Evolutionary conservation across 1,140 invertebrate genomes (phyloP), one percentile per base, ranked within the genome.

Genomic region (Kradibia gibbosae): DNA sequence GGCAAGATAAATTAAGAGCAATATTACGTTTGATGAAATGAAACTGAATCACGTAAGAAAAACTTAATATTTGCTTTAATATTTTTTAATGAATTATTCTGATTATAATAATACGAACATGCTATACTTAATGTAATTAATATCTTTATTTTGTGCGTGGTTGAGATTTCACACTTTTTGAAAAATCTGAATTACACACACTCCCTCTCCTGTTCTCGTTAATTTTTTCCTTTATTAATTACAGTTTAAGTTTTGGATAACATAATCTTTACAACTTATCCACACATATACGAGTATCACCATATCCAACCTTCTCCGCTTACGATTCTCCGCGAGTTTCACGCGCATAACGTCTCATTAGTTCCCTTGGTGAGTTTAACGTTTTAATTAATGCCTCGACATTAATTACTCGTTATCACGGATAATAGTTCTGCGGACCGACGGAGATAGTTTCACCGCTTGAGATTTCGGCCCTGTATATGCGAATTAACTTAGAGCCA

Each of bases 391-490:
- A 81, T 81, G 80, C 62, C 73, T 36, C 15, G n/a, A 39, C 72
- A 76, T 81, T 81, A 85, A 82, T 77, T 85, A 74, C 82, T 78
- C 77, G 80, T 84, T 85, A 86, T 85, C 84, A 50, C 71, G 48
- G 70, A 62, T 86, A 86, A 85, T 86, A 75, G 81, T 70, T 17
- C 22, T n/a, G 3, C 11, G 4, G 34, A 53, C 39, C 42, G 3
- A 53, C 36, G 31, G 4, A 70, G 45, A 11, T 42, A 78, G 28
- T 42, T 75, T 60, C 34, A 10, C 31, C 34, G 65, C 22, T 53
- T 28, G 34, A 60, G 50, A 60, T 60, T 75, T 75, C 22, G 53
- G 22, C 15, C 53, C 20, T 42, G 15, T 42, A 42, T 36, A 39
- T 75, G 31, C 22, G 36, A 67, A 31, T 67, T 67, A 36, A 13